Conservation (phyloP, 2,888 invertebrate genomes). For the Drosophila barbarae region DNA sequence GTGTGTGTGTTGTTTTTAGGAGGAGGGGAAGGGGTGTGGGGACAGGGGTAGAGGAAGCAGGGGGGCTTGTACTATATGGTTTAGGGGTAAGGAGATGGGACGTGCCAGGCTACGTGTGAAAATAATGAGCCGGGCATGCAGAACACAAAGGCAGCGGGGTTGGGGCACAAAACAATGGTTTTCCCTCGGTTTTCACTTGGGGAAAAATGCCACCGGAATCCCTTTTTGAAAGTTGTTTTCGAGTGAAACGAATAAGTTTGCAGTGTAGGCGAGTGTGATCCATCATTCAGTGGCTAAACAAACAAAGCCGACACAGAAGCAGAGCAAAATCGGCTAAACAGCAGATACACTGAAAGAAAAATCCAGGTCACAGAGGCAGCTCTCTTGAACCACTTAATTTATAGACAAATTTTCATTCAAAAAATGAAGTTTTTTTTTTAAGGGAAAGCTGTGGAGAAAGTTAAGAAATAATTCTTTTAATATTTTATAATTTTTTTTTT, state of each 20-base stretch:
- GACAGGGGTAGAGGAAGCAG: background rate
- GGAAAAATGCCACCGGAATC: constrained; percentile 57
- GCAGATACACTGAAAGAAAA: constrained; percentile 9
- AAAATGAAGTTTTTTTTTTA: too few relatives aligned
- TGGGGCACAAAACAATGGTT: constrained; percentile 14
- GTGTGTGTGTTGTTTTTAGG: constrained; percentile 6
- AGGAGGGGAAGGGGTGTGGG: background rate
- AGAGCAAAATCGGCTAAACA: constrained; percentile 17
- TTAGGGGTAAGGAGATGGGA: constrained; percentile 15
- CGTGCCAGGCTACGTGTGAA: constrained; percentile 69
- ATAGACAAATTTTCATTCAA: too few relatives aligned
- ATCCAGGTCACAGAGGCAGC: background rate
- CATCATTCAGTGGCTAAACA: constrained; percentile 71
- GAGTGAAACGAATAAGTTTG: constrained; percentile 19
- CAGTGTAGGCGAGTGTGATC: constrained; percentile 50
- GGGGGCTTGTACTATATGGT: background rate
- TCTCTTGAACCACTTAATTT: too few relatives aligned
- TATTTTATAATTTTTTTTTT: background rate
- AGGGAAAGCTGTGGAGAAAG: too few relatives aligned
- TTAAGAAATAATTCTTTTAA: too few relatives aligned
- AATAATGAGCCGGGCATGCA: constrained; percentile 70
- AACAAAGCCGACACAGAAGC: constrained; percentile 54
- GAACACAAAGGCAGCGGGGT: constrained; percentile 53
- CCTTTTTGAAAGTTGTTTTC: constrained; percentile 56
- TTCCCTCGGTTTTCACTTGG: constrained; percentile 22